Conservation (phyloP, 1,140 invertebrate genomes). For the Lucilia sericata region DNA sequence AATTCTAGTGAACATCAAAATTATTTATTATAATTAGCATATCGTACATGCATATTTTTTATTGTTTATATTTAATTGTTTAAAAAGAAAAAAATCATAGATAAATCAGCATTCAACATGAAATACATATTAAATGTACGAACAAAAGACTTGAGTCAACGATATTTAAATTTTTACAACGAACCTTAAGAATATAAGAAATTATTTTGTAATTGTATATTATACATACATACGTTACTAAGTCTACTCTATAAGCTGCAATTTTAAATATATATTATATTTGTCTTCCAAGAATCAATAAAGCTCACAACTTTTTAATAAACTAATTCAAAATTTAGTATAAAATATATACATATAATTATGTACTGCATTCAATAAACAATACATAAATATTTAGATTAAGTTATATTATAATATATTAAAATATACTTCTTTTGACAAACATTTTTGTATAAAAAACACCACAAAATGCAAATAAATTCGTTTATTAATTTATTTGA, state of each 20-base stretch:
- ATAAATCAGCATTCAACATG: no score
- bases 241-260: constrained; percentile 26
- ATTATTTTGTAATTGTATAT: constrained; percentile 17
- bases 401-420: not conserved
- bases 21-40: constrained; percentile 32
- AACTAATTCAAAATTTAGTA: not conserved
- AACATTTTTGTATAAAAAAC: no score
- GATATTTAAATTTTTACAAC: not conserved
- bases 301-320: not conserved
- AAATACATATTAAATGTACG: not conserved
- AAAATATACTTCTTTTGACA: no score
- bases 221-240: not conserved
- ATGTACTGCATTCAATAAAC: not conserved
- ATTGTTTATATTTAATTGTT: not conserved
- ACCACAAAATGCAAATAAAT: no score
- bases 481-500: no score
- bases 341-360: not conserved
- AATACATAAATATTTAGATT: not conserved
- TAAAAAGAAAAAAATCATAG: not conserved
- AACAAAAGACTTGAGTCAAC: constrained; percentile 2
- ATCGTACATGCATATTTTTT: not conserved
- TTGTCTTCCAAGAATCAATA: constrained; percentile 23
- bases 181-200: constrained; percentile 30
- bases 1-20: constrained; percentile 34
- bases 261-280: constrained; percentile 6